Evolutionary conservation across 64 coral and sea anemone genomes (phyloP), one percentile per base, ranked within the genome.

Genomic region (Cladopsammia gracilis): DNA sequence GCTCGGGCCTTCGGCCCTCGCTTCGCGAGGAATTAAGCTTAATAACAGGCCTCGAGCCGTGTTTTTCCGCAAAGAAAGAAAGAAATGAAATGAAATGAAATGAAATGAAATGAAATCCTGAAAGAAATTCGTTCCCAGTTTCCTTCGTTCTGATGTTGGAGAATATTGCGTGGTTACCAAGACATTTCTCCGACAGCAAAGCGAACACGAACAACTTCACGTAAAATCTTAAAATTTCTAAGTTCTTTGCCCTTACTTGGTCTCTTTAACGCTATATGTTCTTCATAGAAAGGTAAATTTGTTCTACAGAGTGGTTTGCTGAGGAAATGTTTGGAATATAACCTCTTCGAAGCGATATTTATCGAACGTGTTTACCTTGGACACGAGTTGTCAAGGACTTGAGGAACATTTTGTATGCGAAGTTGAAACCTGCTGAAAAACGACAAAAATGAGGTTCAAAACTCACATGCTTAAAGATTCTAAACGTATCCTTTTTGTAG

Each of bases 401-500:
- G 7, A 3, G 11, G 16, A 49, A 49, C 12, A 82, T 79, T 34
- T 58, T 79, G 49, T 48, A 77, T 79, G 9, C 54, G 52, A 34
- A 19, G 18, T 58, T 25, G 25, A 53, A 79, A 24, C 10, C 71
- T 24, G 53, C 49, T 59, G 54, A 59, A 79, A 76, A 79, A 60
- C 22, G 23, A 12, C 58, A 78, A 95, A 87, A 2, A 99, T 99
- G 98, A 87, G 94, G 83, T 86, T 99, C 12, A 99, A 99, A 72
- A 96, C 88, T 59, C 91, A 99, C 62, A 42, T 99, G 56, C 70
- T 89, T 6, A 99, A 92, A 64, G 98, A 99, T 88, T 89, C 94
- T 7, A 99, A 99, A 78, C 98, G 98, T 99, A 99, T 99, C 98
- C 91, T 96, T 96, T 34, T 56, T 56, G 2, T 56, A 56, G 5